Base-by-base conservation (phyloP, 2,113 vertebrate genomes). In the Saguinus imperator region DNA sequence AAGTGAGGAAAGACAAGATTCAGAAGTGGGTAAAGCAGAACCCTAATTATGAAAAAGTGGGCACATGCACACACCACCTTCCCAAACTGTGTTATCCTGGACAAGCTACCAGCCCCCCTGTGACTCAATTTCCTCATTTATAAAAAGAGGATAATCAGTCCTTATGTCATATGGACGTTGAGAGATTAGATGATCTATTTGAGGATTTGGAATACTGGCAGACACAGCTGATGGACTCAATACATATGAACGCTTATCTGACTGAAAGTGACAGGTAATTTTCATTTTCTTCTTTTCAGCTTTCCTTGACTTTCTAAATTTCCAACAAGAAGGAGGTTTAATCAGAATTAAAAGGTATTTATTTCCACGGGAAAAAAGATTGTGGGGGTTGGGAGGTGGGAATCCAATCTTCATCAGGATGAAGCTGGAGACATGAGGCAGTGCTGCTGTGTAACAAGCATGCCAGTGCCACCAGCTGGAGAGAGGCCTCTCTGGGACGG, bases 1-100 rank as follows among this genome's bases (percentile, higher is more conserved):
- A 70, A 40, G 8, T 14, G 66, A 57, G 80, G 55, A 48, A 35
- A 89, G 29, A 48, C 14, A 17, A 75, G 86, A 66, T n/a, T 40
- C n/a, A 25, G 45, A 83, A 61, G 29, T 25, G 20, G 27, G 0
- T 1, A 5, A 10, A 29, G 55, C 11, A 3, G 4, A 76, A 73
- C 1, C 20, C 37, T 57, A 45, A 17, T 45, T 61, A 45, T 8
- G 68, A 37, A 55, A 40, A 9, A 29, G 23, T 23, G 32, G 18
- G 37, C 3, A 2, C 10, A 2, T 1, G 16, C 2, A 12, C 11
- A 1, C 23, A 14, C 7, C 14, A 29, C 10, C 3, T 4, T 3
- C n/a, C 43, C 27, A 5, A 14, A 45, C 64, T 23, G 16, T 35
- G 32, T 25, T 16, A 52, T 45, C 50, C 8, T 11, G 29, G 72